A percentile compares a stretch with the other conserved stretches of the same genome.
Evolutionary conservation across 2,113 vertebrate genomes (phyloP).

Genomic region (Amphiprion percula): DNA sequence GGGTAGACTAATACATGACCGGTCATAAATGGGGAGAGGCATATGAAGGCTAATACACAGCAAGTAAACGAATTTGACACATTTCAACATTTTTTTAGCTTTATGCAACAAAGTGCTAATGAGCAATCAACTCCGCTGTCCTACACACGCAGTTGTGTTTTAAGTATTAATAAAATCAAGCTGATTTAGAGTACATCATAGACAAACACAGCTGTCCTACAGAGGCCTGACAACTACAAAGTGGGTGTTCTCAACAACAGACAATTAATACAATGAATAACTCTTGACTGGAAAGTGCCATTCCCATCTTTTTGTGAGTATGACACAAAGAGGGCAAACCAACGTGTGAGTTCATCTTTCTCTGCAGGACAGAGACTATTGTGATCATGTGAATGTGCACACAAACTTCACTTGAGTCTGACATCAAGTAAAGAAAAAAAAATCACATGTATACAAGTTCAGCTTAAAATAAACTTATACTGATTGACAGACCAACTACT

Average conservation of each 20-base stretch:
- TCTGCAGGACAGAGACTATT: background rate
- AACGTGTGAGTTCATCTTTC: constrained; percentile 15
- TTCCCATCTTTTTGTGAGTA: constrained; percentile 23
- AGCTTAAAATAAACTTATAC: constrained; percentile 54
- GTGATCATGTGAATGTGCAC: background rate
- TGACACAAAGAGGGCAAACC: background rate
- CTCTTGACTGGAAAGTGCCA: constrained; percentile 37
- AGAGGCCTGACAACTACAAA: background rate
- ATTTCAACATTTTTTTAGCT: background rate
- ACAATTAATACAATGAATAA: constrained; percentile 16
- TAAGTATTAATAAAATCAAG: constrained; percentile 3
- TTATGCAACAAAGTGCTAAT: constrained; percentile 7
- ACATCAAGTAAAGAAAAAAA: background rate
- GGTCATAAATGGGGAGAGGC: constrained; percentile 30
- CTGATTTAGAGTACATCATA: background rate
- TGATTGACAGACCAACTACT: constrained; percentile 36
- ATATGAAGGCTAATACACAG: constrained; percentile 36
- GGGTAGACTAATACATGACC: constrained; percentile 5
- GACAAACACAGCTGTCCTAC: background rate
- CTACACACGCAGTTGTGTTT: background rate
- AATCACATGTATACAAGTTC: constrained; percentile 12
- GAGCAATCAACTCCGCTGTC: constrained; percentile 1
- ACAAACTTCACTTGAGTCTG: constrained; percentile 12
- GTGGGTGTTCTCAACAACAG: background rate
- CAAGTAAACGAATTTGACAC: constrained; percentile 31